Conservation (phyloP, 53 echinoderm and acorn worm genomes). For the Stichopus horrens region DNA sequence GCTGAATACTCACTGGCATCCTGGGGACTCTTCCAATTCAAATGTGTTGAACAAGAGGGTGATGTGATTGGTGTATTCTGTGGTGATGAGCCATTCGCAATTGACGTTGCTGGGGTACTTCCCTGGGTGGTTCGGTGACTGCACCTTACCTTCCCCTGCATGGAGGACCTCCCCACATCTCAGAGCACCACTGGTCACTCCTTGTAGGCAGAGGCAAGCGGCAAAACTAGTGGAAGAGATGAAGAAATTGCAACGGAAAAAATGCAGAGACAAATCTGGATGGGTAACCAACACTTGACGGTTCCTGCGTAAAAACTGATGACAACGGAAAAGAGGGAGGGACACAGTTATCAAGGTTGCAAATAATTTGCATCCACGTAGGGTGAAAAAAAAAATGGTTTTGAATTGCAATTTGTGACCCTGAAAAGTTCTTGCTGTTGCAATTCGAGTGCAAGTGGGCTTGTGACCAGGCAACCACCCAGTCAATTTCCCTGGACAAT, state of each 20-base stretch:
- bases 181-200: slow-evolving; percentile 42
- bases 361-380: too few species aligned
- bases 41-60: slow-evolving; percentile 77
- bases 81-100: slow-evolving; percentile 84
- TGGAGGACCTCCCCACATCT: slow-evolving; percentile 81
- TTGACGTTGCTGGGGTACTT: slow-evolving; percentile 75
- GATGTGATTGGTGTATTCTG: slow-evolving; percentile 81
- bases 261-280: background rate
- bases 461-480: too few species aligned
- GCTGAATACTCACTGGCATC: slow-evolving; percentile 76
- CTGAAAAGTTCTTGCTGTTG: too few species aligned
- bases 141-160: slow-evolving; percentile 87
- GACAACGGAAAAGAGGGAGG: too few species aligned
- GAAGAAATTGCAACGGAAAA: background rate
- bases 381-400: too few species aligned
- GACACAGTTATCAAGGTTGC: too few species aligned
- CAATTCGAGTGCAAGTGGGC: too few species aligned
- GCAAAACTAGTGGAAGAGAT: slow-evolving; percentile 20
- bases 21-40: slow-evolving; percentile 82
- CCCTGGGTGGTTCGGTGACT: slow-evolving; percentile 81
- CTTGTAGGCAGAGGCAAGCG: slow-evolving; percentile 21
- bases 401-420: too few species aligned
- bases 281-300: background rate
- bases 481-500: too few species aligned
- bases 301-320: too few species aligned